Conservation (phyloP, 2,888 invertebrate genomes). For the Resseliella maxima region DNA sequence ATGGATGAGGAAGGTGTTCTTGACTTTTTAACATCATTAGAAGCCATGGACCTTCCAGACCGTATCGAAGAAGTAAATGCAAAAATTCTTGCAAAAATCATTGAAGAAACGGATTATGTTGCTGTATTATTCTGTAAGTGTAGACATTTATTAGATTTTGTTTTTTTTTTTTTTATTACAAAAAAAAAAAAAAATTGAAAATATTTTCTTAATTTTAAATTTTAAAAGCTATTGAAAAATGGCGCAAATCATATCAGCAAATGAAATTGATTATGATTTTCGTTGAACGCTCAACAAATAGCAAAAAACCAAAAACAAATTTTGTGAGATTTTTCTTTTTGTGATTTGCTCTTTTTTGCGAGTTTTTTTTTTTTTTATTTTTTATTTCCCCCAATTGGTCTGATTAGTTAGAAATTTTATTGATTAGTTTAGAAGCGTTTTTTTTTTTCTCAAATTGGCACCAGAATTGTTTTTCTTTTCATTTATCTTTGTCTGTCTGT, state of each 20-base stretch:
- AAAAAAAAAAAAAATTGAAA: too few relatives aligned
- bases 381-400: constrained; percentile 3
- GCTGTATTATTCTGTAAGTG: constrained; percentile 95
- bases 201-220: too few relatives aligned
- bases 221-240: background rate
- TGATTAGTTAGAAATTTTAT: background rate
- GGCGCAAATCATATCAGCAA: background rate
- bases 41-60: constrained; percentile 94
- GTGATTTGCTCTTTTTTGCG: background rate
- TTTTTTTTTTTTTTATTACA: constrained; percentile 56
- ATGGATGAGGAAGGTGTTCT: constrained; percentile 95
- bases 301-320: background rate
- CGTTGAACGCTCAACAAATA: background rate
- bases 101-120: constrained; percentile 91
- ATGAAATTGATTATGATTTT: background rate
- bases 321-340: too few relatives aligned
- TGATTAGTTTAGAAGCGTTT: background rate
- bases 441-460: constrained; percentile 4
- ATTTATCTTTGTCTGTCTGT: too few relatives aligned
- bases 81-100: constrained; percentile 88
- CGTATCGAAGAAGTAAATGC: constrained; percentile 95
- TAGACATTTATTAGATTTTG: constrained; percentile 52
- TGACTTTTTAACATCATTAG: constrained; percentile 92
- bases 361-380: background rate
- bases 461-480: background rate